phyloP scores from a whole-genome alignment of 2,113 vertebrate genomes.

The Atlantisia rogersi region DNA sequence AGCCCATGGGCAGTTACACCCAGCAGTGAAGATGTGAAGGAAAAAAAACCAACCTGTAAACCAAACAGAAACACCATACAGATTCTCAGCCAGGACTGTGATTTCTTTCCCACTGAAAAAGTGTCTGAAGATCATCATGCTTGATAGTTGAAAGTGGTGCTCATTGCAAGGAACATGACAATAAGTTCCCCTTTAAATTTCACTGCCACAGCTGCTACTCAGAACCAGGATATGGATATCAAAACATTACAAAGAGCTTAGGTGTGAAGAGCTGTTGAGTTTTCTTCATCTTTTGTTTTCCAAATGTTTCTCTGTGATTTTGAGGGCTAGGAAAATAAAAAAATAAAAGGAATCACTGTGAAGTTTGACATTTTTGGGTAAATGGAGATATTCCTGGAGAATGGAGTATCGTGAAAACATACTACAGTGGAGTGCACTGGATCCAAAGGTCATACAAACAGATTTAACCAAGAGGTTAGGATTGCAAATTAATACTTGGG shows the following conservation, averaged over 20 bases:
- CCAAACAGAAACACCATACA: background rate
- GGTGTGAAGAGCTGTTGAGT: background rate
- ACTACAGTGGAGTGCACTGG: background rate
- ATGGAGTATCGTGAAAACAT: background rate
- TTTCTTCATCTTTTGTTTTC: background rate
- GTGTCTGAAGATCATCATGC: background rate
- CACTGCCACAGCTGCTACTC: background rate
- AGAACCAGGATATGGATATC: background rate
- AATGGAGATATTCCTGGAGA: background rate
- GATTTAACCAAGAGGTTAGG: background rate
- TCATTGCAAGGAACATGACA: background rate
- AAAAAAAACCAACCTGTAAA: background rate
- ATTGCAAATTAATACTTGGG: background rate
- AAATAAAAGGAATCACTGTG: background rate
- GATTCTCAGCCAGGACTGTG: background rate
- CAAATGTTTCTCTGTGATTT: background rate
- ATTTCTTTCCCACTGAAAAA: background rate
- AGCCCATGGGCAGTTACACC: background rate
- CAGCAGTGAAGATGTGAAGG: background rate
- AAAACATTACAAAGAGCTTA: background rate
- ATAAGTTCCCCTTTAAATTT: background rate
- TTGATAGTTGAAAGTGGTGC: background rate
- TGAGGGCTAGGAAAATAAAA: background rate
- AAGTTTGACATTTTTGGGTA: background rate
- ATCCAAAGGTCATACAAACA: background rate